Evolutionary conservation across 2,888 invertebrate genomes (phyloP), one percentile per base, ranked within the genome.

Genomic region (Meganola albula): DNA sequence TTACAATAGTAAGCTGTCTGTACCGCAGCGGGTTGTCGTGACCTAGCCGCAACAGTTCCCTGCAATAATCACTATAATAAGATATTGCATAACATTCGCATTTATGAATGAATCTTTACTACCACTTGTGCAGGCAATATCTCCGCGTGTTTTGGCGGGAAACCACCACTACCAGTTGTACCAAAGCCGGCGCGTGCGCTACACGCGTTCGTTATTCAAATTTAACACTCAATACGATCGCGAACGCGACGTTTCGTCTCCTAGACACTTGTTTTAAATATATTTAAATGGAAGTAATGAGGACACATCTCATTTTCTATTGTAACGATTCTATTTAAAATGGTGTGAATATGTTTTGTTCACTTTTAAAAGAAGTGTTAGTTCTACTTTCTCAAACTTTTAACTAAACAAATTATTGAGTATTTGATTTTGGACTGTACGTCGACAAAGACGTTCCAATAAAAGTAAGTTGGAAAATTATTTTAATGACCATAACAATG

Each of bases 321-420:
- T 80, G 77, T 75, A 64, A 45, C 51, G 41, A 76, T 72, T 74
- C 73, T 73, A 50, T 74, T 61, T 78, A 74, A 78, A 67, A 74
- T 68, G 68, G 71, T 76, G 84, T 80, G 77, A 80, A 76, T 65
- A 76, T 75, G 73, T 68, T 72, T 82, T 82, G 80, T 78, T 67
- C 48, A 53, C 48, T 48, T 45, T 80, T 67, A 80, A 82, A 73
- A 74, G 70, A 60, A 71, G 76, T 78, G 76, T 82, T 79, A 82
- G 80, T 82, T 83, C 74, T 71, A 83, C 79, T 83, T 83, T 83
- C 79, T 48, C 72, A 69, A 74, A 69, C 58, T 64, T 53, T 50
- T 58, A 67, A 73, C 67, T 65, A 67, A 69, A 60, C 62, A 58
- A 65, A 62, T 58, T 42, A 51, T 46, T 44, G 39, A 44, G 37